These are phyloP conservation scores for Augochlora pura DNA, from an alignment of 1,140 invertebrate genomes.

Conservation along the genomic window DNA sequence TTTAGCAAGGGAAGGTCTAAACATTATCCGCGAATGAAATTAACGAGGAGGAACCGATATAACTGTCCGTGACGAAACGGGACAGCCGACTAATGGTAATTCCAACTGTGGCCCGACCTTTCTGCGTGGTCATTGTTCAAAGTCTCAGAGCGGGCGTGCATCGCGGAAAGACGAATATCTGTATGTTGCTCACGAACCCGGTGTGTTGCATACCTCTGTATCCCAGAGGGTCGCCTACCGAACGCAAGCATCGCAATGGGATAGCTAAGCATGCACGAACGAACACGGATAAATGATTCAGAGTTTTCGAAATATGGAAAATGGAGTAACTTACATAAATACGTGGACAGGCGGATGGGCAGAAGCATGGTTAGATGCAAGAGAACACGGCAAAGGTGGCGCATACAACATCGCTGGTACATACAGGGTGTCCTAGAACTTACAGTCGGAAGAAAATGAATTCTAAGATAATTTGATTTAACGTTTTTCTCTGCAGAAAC, in stretches of 20 bases:
- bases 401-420: background rate
- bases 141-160: constrained; percentile 43
- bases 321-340: constrained; percentile 62
- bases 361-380: background rate
- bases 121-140: constrained; percentile 57
- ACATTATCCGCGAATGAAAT: constrained; percentile 48
- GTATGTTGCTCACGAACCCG: constrained; percentile 46
- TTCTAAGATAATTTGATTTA: too few relatives aligned
- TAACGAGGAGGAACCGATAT: constrained; percentile 59
- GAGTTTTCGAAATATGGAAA: constrained; percentile 71
- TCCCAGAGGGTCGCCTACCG: constrained; percentile 33
- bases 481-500: too few relatives aligned
- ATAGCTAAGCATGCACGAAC: constrained; percentile 62
- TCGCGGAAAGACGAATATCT: constrained; percentile 57
- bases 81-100: constrained; percentile 55
- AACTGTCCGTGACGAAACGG: constrained; percentile 60
- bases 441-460: too few relatives aligned
- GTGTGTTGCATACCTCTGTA: constrained; percentile 61
- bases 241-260: constrained; percentile 32
- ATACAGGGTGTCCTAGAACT: background rate
- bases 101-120: constrained; percentile 53
- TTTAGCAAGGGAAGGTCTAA: constrained; percentile 13
- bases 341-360: constrained; percentile 8
- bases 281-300: constrained; percentile 71
- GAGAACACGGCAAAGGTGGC: background rate